A percentile compares a stretch with the other conserved stretches of the same genome.
phyloP scores from a whole-genome alignment of 1,140 invertebrate genomes.

The Brachionus sp. region DNA sequence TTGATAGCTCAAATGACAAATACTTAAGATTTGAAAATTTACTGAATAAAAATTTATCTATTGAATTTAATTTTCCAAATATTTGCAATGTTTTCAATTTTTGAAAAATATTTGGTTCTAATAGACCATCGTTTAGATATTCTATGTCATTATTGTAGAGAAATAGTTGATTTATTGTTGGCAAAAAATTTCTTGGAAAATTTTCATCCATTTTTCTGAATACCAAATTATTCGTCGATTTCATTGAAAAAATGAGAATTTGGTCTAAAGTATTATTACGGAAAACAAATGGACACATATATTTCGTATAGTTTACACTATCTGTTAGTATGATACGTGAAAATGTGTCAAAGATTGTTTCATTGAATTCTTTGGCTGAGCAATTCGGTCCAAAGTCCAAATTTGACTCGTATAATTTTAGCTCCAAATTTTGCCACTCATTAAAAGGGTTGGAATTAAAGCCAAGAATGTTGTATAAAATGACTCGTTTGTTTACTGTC shows the following conservation, averaged over 20 bases:
- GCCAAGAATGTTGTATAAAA: neutral
- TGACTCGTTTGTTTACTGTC: neutral
- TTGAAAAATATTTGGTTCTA: neutral
- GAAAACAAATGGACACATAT: neutral
- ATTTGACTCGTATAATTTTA: constrained; percentile 11
- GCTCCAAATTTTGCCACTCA: neutral
- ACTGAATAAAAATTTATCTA: neutral
- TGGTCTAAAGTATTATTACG: neutral
- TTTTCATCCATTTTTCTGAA: neutral
- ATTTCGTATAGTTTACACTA: neutral
- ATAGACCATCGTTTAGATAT: neutral
- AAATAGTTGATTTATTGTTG: constrained; percentile 3
- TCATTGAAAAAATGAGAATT: neutral
- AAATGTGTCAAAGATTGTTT: constrained; percentile 2
- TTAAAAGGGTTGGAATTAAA: constrained; percentile 9
- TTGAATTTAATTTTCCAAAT: neutral
- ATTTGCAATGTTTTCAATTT: neutral
- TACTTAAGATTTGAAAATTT: neutral
- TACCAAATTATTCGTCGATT: neutral
- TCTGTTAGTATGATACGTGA: neutral
- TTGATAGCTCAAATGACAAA: neutral
- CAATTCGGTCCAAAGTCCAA: neutral
- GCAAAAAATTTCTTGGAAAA: neutral
- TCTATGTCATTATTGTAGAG: neutral
- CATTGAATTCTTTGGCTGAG: neutral